Evolutionary conservation across 2,797 vertebrate species (phyloP).

Genomic region (Enteromius thamalakanensis): DNA sequence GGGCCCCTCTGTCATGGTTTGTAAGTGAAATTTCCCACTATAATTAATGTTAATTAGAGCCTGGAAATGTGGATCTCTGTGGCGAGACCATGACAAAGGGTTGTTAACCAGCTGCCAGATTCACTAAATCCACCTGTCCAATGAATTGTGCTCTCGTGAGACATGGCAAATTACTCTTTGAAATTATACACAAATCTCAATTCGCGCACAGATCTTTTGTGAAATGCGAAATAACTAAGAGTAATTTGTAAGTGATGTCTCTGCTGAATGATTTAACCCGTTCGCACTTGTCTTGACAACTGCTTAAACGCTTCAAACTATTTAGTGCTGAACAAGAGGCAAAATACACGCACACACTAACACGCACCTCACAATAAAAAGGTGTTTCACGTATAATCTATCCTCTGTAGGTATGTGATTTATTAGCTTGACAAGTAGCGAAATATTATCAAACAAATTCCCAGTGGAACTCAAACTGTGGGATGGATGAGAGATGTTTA

Average conservation of each 20-base stretch:
- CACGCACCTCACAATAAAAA: slow-evolving; percentile 28
- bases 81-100: slow-evolving; percentile 82
- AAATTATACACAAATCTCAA: slow-evolving; percentile 47
- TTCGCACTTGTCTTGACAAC: slow-evolving; percentile 2
- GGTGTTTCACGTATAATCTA: background rate
- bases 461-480: background rate
- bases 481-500: background rate
- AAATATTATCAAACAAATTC: background rate
- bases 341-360: slow-evolving; percentile 29
- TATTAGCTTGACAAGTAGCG: background rate
- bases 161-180: slow-evolving; percentile 69
- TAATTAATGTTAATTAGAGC: slow-evolving; percentile 84
- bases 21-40: slow-evolving; percentile 78
- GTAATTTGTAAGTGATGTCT: slow-evolving; percentile 36
- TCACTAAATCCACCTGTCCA: slow-evolving; percentile 82
- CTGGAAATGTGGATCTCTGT: slow-evolving; percentile 79
- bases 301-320: background rate
- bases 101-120: slow-evolving; percentile 84
- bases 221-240: slow-evolving; percentile 33
- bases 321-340: slow-evolving; percentile 14
- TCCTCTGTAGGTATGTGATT: slow-evolving; percentile 17
- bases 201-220: slow-evolving; percentile 35
- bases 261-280: slow-evolving; percentile 15
- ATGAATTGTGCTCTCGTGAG: slow-evolving; percentile 61
- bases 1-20: slow-evolving; percentile 66